Percentiles rank a stretch among this genome's conserved stretches.
Evolutionary conservation across 1,140 invertebrate species (phyloP).

Genomic region (Sitophilus oryzae): DNA sequence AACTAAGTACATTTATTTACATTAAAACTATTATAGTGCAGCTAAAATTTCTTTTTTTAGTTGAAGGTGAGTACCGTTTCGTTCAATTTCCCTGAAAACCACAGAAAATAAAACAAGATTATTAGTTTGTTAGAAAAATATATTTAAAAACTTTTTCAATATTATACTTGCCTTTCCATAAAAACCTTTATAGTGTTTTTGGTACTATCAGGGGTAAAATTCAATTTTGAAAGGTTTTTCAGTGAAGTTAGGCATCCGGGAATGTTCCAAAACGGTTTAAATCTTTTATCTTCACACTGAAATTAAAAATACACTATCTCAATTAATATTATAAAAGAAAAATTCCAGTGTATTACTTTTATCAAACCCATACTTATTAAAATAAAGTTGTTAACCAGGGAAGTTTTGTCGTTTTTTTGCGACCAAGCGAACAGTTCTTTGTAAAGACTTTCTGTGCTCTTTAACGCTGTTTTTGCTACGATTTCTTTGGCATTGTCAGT

Average conservation of each 20-base stretch:
- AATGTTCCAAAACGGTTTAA: slow-evolving; percentile 53
- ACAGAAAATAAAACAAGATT: not conserved
- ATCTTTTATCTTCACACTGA: slow-evolving; percentile 54
- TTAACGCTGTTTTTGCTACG: slow-evolving; percentile 49
- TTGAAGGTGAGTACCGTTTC: slow-evolving; percentile 8
- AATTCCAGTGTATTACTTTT: too few relatives aligned
- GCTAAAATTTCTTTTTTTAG: slow-evolving; percentile 21
- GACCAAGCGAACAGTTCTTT: slow-evolving; percentile 55
- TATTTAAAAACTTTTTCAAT: not conserved
- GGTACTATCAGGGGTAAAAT: slow-evolving; percentile 50
- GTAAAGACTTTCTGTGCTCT: slow-evolving; percentile 52
- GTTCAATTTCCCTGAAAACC: slow-evolving; percentile 23
- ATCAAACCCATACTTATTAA: slow-evolving; percentile 63
- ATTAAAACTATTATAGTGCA: slow-evolving; percentile 5
- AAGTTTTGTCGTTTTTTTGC: slow-evolving; percentile 45
- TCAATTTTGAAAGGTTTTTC: slow-evolving; percentile 47
- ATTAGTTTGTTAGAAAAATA: slow-evolving; percentile 5
- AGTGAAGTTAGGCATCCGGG: slow-evolving; percentile 55
- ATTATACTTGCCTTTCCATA: slow-evolving; percentile 47
- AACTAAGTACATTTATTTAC: too few relatives aligned
- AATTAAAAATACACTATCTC: too few relatives aligned
- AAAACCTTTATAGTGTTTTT: slow-evolving; percentile 53
- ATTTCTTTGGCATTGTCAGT: slow-evolving; percentile 49
- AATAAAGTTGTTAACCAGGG: slow-evolving; percentile 57
- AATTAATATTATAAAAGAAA: too few relatives aligned